phyloP scores from a whole-genome alignment of 2,797 vertebrate species.

The Phataginus tetradactyla region DNA sequence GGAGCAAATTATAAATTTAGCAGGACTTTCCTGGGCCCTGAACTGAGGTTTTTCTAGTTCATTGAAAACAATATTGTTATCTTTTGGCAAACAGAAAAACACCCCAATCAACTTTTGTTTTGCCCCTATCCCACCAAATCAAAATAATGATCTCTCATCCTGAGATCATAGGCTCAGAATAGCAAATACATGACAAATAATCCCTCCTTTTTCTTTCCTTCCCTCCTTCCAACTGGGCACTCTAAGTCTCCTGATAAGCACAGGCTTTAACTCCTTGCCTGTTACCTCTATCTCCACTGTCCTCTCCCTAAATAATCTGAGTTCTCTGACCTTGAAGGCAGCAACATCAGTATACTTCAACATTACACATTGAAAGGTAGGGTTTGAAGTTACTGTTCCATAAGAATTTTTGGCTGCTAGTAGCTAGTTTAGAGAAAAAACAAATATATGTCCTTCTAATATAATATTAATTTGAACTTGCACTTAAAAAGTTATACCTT shows the following conservation, averaged over 20 bases:
- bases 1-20: neutral
- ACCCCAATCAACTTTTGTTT: neutral
- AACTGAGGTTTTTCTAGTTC: neutral
- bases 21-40: neutral
- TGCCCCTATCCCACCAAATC: neutral
- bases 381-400: neutral
- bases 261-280: neutral
- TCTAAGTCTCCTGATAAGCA: neutral
- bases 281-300: neutral
- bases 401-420: neutral
- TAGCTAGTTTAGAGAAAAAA: neutral
- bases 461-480: neutral
- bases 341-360: neutral
- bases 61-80: neutral
- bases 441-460: neutral
- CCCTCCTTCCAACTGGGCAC: too few species aligned
- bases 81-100: neutral
- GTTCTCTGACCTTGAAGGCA: neutral
- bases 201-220: too few species aligned
- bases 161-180: neutral
- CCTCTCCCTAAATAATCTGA: neutral
- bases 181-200: neutral
- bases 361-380: neutral
- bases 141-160: neutral
- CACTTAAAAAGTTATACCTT: conserved; percentile 28